Evolutionary conservation across 2,888 invertebrate genomes (phyloP).

Genomic region (Epirrhoe tristata): DNA sequence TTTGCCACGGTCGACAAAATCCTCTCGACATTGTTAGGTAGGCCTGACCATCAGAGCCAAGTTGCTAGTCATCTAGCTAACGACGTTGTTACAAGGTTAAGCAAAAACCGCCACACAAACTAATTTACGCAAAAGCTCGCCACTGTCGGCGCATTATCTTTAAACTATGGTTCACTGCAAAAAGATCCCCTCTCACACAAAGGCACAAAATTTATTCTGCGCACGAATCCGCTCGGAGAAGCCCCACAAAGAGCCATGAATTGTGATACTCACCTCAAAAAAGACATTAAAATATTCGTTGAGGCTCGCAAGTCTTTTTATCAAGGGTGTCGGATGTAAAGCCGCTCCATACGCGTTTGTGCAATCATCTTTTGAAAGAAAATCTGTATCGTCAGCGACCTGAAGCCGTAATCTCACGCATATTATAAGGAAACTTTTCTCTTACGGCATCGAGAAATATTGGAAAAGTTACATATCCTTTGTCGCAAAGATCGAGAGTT

Average conservation of each 20-base stretch:
- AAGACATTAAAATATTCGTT: constrained; percentile 59
- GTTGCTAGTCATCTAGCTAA: constrained; percentile 47
- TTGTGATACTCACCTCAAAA: constrained; percentile 54
- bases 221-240: constrained; percentile 45
- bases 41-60: constrained; percentile 40
- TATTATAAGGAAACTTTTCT: constrained; percentile 52
- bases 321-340: constrained; percentile 54
- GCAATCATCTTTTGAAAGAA: constrained; percentile 61
- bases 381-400: constrained; percentile 58
- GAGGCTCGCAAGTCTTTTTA: constrained; percentile 58
- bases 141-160: constrained; percentile 41
- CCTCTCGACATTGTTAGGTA: constrained; percentile 42
- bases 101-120: constrained; percentile 43
- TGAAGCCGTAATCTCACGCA: constrained; percentile 47
- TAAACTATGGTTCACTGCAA: constrained; percentile 43
- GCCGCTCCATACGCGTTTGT: constrained; percentile 64
- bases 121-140: constrained; percentile 44
- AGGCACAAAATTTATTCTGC: constrained; percentile 48
- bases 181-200: constrained; percentile 39
- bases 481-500: constrained; percentile 43
- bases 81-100: constrained; percentile 42
- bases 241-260: constrained; percentile 54
- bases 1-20: constrained; percentile 39
- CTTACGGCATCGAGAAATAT: constrained; percentile 54
- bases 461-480: constrained; percentile 52